phyloP scores from a whole-genome alignment of 2,888 invertebrate species.

The Machimus atricapillus region DNA sequence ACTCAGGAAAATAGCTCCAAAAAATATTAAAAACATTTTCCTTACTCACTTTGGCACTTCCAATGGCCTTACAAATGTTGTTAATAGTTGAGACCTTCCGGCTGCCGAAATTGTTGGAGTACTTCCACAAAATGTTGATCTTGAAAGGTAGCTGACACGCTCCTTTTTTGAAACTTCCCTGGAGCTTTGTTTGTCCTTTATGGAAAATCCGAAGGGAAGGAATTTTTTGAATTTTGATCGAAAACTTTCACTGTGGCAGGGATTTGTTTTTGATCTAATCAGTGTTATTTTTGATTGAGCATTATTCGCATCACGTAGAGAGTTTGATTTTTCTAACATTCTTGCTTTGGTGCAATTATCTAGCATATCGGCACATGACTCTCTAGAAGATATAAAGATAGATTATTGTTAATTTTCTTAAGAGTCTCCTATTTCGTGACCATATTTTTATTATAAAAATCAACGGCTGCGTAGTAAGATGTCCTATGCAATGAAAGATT shows the following conservation, averaged over 20 bases:
- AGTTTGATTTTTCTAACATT: slow-evolving; percentile 61
- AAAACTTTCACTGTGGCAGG: slow-evolving; percentile 44
- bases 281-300: slow-evolving; percentile 27
- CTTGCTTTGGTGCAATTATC: slow-evolving; percentile 70
- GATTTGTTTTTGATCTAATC: slow-evolving; percentile 46
- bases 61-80: slow-evolving; percentile 42
- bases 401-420: not conserved
- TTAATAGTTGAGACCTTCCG: slow-evolving; percentile 44
- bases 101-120: slow-evolving; percentile 29
- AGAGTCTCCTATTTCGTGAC: too few species aligned
- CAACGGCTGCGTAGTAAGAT: too few species aligned
- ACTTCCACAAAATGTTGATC: slow-evolving; percentile 47
- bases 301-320: not conserved
- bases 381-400: slow-evolving; percentile 49
- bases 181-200: slow-evolving; percentile 42
- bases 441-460: too few species aligned
- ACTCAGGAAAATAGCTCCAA: not conserved
- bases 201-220: slow-evolving; percentile 45
- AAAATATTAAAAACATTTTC: slow-evolving; percentile 13
- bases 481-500: too few species aligned
- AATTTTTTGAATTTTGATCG: slow-evolving; percentile 48
- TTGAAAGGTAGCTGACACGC: slow-evolving; percentile 47
- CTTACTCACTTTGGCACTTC: slow-evolving; percentile 49
- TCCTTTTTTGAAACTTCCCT: slow-evolving; percentile 38
- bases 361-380: slow-evolving; percentile 75